A percentile compares a stretch with the other conserved stretches of the same genome.
These are phyloP conservation scores for Nautilus pompilius DNA, from an alignment of 1,140 invertebrate genomes.

Conservation along the genomic window DNA sequence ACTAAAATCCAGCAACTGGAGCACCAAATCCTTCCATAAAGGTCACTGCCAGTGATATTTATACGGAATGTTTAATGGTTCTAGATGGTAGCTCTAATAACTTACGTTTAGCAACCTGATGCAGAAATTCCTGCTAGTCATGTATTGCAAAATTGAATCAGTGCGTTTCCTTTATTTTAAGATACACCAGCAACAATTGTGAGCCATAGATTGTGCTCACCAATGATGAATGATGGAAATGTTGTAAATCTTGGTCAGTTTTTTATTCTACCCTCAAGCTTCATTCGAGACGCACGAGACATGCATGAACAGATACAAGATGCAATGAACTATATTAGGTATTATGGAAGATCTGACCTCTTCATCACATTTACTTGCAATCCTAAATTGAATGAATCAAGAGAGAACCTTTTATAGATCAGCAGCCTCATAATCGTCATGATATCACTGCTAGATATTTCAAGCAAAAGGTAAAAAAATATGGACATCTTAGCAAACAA, in stretches of 20 bases:
- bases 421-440: conserved; percentile 49
- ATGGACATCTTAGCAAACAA: background rate
- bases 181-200: background rate
- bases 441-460: conserved; percentile 59
- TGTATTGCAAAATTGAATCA: background rate
- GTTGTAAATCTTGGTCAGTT: conserved; percentile 31
- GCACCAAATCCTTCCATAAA: background rate
- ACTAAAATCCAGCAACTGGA: background rate
- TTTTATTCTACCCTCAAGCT: conserved; percentile 53
- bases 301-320: conserved; percentile 58
- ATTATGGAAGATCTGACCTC: conserved; percentile 52
- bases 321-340: conserved; percentile 57
- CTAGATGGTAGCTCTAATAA: background rate
- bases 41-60: background rate
- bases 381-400: conserved; percentile 56
- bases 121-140: background rate
- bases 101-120: background rate
- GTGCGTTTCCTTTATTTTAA: background rate
- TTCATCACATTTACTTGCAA: conserved; percentile 58
- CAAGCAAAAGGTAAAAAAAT: conserved; percentile 54
- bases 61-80: background rate
- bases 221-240: conserved; percentile 11
- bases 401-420: conserved; percentile 28
- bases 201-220: background rate
- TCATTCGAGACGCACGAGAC: conserved; percentile 47